Evolutionary conservation across 2,888 invertebrate genomes (phyloP), one percentile per base, ranked within the genome.

Genomic region (Trimorus sp.): DNA sequence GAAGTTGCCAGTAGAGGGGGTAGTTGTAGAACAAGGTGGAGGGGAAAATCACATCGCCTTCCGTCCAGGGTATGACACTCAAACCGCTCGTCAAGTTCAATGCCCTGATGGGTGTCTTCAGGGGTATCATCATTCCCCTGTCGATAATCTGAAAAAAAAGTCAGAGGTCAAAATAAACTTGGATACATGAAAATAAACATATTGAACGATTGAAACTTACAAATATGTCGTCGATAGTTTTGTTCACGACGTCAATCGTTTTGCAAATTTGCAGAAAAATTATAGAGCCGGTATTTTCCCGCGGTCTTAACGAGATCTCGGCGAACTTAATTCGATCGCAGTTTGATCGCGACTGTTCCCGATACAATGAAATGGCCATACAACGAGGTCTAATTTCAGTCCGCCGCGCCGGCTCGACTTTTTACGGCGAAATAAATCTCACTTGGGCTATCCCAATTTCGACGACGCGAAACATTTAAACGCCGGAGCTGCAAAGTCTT

Each of bases 1-100:
- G 97, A 14, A 99, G 92, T 86, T 94, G 94, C 95, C 97, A 96
- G 92, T 97, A 98, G 26, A 97, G 93, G 0, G 97, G 97, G 89
- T 88, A 94, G 91, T 94, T 94, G 89, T 93, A 90, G 69, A 93
- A 92, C 74, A 93, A 92, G 84, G 92, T 93, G 12, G 93, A 92
- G 0, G 93, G 93, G 26, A 94, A 90, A 6, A 92, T 92, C 15
- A 94, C 92, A 82, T 94, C 93, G 8, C 93, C 93, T 11, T 92
- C 90, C 12, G 93, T 93, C 6, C 94, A 94, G 0, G 95, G 95
- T 79, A 96, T 94, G 38, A 95, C 91, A 69, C 94, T 92, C 7
- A 95, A 91, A 68, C 94, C 94, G 85, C 95, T 94, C 83, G 94
- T 93, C 42, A 92, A 89, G 80, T 93, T 93, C 53, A 94, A 88